phyloP scores from a whole-genome alignment of 1,140 invertebrate genomes.

The Propsilocerus akamusi region DNA sequence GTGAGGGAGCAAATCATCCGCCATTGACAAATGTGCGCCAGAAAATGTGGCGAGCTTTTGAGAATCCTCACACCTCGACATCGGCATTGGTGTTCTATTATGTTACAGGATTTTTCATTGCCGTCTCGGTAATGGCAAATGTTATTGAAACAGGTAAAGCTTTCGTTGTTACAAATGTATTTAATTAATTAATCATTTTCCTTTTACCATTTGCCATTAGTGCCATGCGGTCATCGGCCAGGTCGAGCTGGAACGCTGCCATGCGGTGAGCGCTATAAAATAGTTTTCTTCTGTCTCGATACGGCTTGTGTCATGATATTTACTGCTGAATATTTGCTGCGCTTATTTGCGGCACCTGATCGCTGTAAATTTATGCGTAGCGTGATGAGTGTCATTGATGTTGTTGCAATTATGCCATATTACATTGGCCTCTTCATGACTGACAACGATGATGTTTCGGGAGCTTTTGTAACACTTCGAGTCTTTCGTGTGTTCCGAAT shows the following conservation, averaged over 20 bases:
- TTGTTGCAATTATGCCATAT: conserved; percentile 97
- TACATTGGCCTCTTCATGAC: conserved; percentile 89
- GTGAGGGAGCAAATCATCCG: conserved; percentile 30
- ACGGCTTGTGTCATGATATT: conserved; percentile 72
- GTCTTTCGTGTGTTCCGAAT: conserved; percentile 98
- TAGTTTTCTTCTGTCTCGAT: conserved; percentile 57
- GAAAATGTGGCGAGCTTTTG: conserved; percentile 62
- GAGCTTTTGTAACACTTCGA: conserved; percentile 94
- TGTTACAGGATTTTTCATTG: conserved; percentile 68
- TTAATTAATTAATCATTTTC: no score
- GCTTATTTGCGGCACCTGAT: conserved; percentile 86
- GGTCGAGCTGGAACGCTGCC: conserved; percentile 32
- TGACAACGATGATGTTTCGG: conserved; percentile 97
- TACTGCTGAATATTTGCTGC: conserved; percentile 54
- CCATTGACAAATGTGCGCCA: conserved; percentile 36
- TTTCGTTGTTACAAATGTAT: no score
- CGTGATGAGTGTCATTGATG: conserved; percentile 96
- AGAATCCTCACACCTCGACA: conserved; percentile 59
- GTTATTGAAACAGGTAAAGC: conserved; percentile 45
- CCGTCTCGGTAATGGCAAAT: conserved; percentile 59
- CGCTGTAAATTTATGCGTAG: conserved; percentile 86
- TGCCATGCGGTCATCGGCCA: conserved; percentile 35
- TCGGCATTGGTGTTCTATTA: conserved; percentile 64
- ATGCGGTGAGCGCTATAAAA: conserved; percentile 53
- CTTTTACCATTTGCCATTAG: no score